Evolutionary conservation across 2,888 invertebrate genomes (phyloP).

Genomic region (Nowickia ferox): DNA sequence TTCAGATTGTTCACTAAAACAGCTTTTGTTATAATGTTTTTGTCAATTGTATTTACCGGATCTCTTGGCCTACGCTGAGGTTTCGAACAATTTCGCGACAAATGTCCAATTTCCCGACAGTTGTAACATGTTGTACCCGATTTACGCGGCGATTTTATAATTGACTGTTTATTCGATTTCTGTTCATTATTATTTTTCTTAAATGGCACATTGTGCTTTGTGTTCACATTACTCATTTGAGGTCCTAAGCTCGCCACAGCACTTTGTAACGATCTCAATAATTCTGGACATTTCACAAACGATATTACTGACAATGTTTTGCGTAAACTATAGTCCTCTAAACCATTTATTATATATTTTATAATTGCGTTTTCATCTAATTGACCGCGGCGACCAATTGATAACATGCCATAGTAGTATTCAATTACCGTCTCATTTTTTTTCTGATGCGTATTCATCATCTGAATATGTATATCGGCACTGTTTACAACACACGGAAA

Average conservation of each 20-base stretch:
- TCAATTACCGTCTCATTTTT: neutral
- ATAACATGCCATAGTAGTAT: slow-evolving; percentile 61
- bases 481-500: too few species aligned
- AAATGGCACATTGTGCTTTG: neutral
- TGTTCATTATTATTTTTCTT: neutral
- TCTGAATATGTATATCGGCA: slow-evolving; percentile 40
- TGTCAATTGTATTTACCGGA: slow-evolving; percentile 16
- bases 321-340: neutral
- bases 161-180: neutral
- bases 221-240: too few species aligned
- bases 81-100: neutral
- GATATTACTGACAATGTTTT: slow-evolving; percentile 28
- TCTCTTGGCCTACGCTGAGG: neutral
- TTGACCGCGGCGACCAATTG: slow-evolving; percentile 46
- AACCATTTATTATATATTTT: slow-evolving; percentile 59
- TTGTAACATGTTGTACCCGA: slow-evolving; percentile 27
- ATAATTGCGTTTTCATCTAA: slow-evolving; percentile 40
- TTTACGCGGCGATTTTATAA: neutral
- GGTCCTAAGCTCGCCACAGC: neutral
- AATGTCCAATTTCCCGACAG: neutral
- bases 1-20: slow-evolving; percentile 19
- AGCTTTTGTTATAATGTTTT: slow-evolving; percentile 20
- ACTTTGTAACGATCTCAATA: too few species aligned
- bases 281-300: neutral
- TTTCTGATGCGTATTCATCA: slow-evolving; percentile 59